Percentiles rank a stretch among this genome's conserved stretches.
phyloP scores from a whole-genome alignment of 2,888 invertebrate genomes.

The Acleris sparsana region DNA sequence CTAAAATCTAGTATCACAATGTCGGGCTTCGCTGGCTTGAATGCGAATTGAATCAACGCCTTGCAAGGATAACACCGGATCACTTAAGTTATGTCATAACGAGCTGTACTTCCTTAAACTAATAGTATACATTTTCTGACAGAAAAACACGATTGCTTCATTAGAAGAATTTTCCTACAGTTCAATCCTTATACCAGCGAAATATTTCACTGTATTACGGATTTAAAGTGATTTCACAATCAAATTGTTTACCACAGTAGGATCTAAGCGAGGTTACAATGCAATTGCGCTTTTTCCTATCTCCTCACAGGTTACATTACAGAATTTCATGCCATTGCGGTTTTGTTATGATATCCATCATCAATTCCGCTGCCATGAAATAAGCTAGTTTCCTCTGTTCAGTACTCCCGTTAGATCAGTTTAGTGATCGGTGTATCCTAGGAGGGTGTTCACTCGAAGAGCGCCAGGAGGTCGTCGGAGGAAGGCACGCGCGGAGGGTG shows the following conservation, averaged over 20 bases:
- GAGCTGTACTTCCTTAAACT: slow-evolving; percentile 32
- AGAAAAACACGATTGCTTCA: slow-evolving; percentile 32
- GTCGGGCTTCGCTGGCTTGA: slow-evolving; percentile 75
- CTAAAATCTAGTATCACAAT: slow-evolving; percentile 84
- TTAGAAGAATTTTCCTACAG: slow-evolving; percentile 30
- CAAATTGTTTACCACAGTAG: slow-evolving; percentile 34
- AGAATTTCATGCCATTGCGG: slow-evolving; percentile 3
- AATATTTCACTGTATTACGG: not conserved
- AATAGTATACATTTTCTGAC: slow-evolving; percentile 33
- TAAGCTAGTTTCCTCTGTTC: slow-evolving; percentile 4
- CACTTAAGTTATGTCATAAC: slow-evolving; percentile 30
- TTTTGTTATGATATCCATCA: not conserved
- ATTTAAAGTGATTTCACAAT: slow-evolving; percentile 29
- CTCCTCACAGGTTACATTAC: slow-evolving; percentile 26
- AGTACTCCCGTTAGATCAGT: slow-evolving; percentile 28
- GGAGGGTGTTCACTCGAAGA: slow-evolving; percentile 72
- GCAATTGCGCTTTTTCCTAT: slow-evolving; percentile 32
- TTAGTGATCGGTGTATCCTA: slow-evolving; percentile 24
- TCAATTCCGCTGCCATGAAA: slow-evolving; percentile 11
- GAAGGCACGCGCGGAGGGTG: slow-evolving; percentile 79
- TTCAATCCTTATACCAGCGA: slow-evolving; percentile 11
- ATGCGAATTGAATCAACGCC: slow-evolving; percentile 68
- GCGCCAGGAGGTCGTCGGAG: slow-evolving; percentile 78
- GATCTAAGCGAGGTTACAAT: slow-evolving; percentile 33
- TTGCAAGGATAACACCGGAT: slow-evolving; percentile 48